Base-by-base conservation (phyloP, 2,797 vertebrate species). In the Naso thynnoides region DNA sequence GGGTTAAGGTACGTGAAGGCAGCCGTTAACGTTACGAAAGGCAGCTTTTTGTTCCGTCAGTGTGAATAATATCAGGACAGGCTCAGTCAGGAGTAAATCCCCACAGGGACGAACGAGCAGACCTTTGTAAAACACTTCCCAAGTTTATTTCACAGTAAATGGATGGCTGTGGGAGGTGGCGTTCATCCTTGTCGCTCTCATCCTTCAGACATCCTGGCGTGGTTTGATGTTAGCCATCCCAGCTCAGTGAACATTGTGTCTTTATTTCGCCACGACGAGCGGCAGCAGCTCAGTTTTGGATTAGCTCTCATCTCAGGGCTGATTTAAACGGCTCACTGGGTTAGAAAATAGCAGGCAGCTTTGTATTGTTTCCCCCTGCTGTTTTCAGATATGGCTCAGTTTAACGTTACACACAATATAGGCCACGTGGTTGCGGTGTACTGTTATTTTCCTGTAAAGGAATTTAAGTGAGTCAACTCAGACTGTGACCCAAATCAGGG, bases 1-100 rank as follows among this genome's bases (percentile, higher is more conserved):
- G 81, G 5, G 15, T 23, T 19, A 92, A 88, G 93, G 94, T 95
- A 78, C 85, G 86, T 48, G 2, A 63, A 81, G 36, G 41, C 49
- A 9, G 18, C 2, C 13, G 15, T 0, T 6, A 14, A 31, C 6
- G 4, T 19, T 29, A 45, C n/a, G 49, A 11, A 47, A 38, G 16
- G 9, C 10, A 18, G 4, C 14, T 54, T 49, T 13, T 4, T 29
- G 26, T 49, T 39, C 21, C 2, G 29, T 21, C 45, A 24, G 45
- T 13, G 29, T 45, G 52, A 24, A 63, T 27, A 1, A 41, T 48
- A 18, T 42, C 45, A 9, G 33, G 16, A 39, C 16, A 1, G 53
- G 18, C 15, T 63, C 33, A 24, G 56, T 2, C 59, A 15, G 2
- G 60, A 49, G 21, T 10, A 18, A 36, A 26, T 21, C 65, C 67